A percentile compares a stretch with the other conserved stretches of the same genome.
Conservation (phyloP, 1,140 invertebrate genomes). For the Tetramorium alpestre region DNA sequence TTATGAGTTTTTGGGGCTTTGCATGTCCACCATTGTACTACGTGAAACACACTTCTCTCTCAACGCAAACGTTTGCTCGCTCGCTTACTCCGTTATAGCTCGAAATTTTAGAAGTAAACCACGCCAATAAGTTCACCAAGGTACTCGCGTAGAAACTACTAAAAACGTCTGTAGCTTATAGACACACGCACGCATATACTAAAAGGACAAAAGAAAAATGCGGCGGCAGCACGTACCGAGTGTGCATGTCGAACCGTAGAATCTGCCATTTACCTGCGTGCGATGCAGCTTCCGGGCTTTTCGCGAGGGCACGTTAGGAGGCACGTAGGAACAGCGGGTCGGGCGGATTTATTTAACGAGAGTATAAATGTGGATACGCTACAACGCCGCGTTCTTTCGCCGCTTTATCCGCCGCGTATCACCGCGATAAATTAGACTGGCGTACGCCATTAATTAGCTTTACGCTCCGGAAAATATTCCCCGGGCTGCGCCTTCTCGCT, state of each 20-base stretch:
- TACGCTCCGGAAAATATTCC: slow-evolving; percentile 44
- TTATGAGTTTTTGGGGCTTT: no score
- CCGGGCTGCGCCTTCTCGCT: slow-evolving; percentile 28
- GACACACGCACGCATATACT: neutral
- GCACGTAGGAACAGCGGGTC: slow-evolving; percentile 38
- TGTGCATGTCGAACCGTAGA: slow-evolving; percentile 31
- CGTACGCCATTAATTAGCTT: slow-evolving; percentile 48
- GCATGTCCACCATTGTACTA: neutral
- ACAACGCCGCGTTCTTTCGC: slow-evolving; percentile 48
- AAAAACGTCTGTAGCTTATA: slow-evolving; percentile 8
- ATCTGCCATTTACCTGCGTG: slow-evolving; percentile 37
- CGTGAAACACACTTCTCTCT: neutral
- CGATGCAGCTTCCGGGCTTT: slow-evolving; percentile 44
- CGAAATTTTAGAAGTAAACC: slow-evolving; percentile 22
- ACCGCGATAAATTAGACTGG: slow-evolving; percentile 52
- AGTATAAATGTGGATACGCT: slow-evolving; percentile 62
- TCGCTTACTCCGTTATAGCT: neutral
- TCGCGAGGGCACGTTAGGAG: slow-evolving; percentile 17
- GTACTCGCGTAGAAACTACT: slow-evolving; percentile 10
- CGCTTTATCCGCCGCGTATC: slow-evolving; percentile 50
- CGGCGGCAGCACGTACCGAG: slow-evolving; percentile 7
- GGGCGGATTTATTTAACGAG: slow-evolving; percentile 62
- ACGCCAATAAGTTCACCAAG: neutral
- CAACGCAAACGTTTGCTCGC: neutral
- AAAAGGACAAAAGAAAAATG: neutral